Percentiles rank a stretch among this genome's conserved stretches.
phyloP scores from a whole-genome alignment of 2,113 vertebrate genomes.

The Percopsis transmontana region DNA sequence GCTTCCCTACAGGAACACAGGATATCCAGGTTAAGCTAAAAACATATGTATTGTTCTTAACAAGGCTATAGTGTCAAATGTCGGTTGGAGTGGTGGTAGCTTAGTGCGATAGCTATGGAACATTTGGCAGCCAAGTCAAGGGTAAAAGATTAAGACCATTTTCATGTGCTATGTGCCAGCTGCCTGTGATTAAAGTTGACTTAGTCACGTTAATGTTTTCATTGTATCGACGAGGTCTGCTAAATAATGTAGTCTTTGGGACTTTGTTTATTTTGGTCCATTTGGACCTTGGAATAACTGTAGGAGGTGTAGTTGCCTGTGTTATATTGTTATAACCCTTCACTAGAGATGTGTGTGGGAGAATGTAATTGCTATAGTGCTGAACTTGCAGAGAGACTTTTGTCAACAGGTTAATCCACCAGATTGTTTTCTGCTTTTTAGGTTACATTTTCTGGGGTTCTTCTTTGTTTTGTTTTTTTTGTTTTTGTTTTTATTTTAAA shows the following conservation, averaged over 20 bases:
- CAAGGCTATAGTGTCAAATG: slow-evolving; percentile 56
- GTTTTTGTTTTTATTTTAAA: slow-evolving; percentile 13
- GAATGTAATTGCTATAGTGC: slow-evolving; percentile 73
- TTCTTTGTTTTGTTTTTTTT: neutral
- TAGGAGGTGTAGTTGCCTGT: slow-evolving; percentile 71
- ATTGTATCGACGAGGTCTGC: slow-evolving; percentile 53
- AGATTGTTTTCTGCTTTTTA: slow-evolving; percentile 71
- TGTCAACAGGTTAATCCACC: slow-evolving; percentile 58
- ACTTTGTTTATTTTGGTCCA: slow-evolving; percentile 55
- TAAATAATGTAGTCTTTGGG: slow-evolving; percentile 62
- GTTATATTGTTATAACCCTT: slow-evolving; percentile 70
- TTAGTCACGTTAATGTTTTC: slow-evolving; percentile 56
- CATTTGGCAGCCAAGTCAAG: slow-evolving; percentile 58
- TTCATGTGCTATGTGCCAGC: slow-evolving; percentile 72
- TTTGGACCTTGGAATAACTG: slow-evolving; percentile 67
- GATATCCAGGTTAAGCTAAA: slow-evolving; percentile 70
- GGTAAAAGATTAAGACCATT: slow-evolving; percentile 50
- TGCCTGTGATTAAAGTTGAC: slow-evolving; percentile 59
- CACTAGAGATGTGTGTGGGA: slow-evolving; percentile 73
- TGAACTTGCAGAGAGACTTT: slow-evolving; percentile 56
- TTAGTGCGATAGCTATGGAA: slow-evolving; percentile 48
- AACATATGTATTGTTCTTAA: slow-evolving; percentile 68
- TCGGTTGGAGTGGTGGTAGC: slow-evolving; percentile 59
- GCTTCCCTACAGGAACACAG: slow-evolving; percentile 64
- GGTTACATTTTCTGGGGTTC: slow-evolving; percentile 58